Evolutionary conservation across 2,113 vertebrate genomes (phyloP), one percentile per base, ranked within the genome.

Genomic region (Callipepla squamata): DNA sequence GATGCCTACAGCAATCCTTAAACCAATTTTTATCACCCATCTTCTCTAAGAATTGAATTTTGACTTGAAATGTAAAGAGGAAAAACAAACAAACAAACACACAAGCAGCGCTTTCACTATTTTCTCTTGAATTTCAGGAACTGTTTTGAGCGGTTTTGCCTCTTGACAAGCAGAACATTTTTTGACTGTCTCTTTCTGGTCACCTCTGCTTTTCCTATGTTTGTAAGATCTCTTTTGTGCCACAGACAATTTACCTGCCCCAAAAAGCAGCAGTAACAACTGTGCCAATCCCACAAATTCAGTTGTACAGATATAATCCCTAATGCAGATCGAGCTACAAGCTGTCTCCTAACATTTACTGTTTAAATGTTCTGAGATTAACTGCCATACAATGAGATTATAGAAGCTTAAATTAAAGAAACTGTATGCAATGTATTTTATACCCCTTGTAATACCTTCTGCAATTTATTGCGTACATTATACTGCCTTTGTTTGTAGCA

Each of bases 101-200:
- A n/a, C n/a, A 53, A 53, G 16, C 2, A 45, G 47, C 28, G 8
- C 21, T 59, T 72, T 26, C 1, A 0, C 3, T 42, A 15, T 42
- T 90, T 87, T 82, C 22, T 69, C 83, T 75, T 50, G 77, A 86
- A 62, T 7, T 28, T 55, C 13, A 44, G 19, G 78, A 92, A 75
- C 3, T 50, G 6, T 32, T 85, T 55, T 74, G 32, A 70, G 12
- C 4, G 67, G 30, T 65, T 85, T 77, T 80, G 18, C 42, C 4
- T 78, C 65, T 86, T 80, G 77, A 80, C 48, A 50, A 12, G n/a
- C 68, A 50, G n/a, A 81, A 63, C 4, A n/a, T 12, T 62, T 61
- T 87, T 70, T 91, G 36, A 58, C 16, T 55, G 14, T 69, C 32
- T 73, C 66, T 70, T 73, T 45, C 66, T 40, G 16, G 5, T 48